phyloP scores from a whole-genome alignment of 2,113 vertebrate species.

The Candoia aspera region DNA sequence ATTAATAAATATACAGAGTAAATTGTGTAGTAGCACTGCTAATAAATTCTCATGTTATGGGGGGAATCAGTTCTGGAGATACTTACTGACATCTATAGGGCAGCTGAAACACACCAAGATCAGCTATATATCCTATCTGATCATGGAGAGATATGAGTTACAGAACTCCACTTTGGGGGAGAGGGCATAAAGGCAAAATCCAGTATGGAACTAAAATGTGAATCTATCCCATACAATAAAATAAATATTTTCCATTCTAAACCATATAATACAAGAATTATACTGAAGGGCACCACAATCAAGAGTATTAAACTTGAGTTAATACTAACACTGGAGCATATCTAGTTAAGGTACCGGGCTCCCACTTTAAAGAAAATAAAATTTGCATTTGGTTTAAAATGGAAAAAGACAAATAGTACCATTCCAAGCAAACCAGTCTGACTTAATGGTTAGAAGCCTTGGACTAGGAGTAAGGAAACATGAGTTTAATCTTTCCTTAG shows the following conservation, averaged over 20 bases:
- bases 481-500: background rate
- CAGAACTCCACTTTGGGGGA: conserved; percentile 15
- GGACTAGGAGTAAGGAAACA: background rate
- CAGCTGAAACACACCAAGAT: conserved; percentile 54
- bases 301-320: background rate
- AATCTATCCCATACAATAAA: background rate
- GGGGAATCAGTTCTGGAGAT: conserved; percentile 68
- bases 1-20: conserved; percentile 65
- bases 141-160: background rate
- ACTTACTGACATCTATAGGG: conserved; percentile 67
- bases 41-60: conserved; percentile 67
- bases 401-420: background rate
- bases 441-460: background rate
- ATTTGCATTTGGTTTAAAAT: background rate
- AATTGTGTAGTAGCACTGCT: conserved; percentile 36
- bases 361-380: background rate
- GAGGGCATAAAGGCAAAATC: conserved; percentile 13
- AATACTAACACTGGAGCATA: background rate
- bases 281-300: background rate
- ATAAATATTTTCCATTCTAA: background rate
- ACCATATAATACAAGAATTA: conserved; percentile 2
- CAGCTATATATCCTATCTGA: conserved; percentile 39
- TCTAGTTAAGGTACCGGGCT: background rate
- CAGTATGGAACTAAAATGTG: background rate
- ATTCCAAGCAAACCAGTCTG: background rate